Evolutionary conservation across 2,113 vertebrate species (phyloP), one percentile per base, ranked within the genome.

Genomic region (Phainopepla nitens): DNA sequence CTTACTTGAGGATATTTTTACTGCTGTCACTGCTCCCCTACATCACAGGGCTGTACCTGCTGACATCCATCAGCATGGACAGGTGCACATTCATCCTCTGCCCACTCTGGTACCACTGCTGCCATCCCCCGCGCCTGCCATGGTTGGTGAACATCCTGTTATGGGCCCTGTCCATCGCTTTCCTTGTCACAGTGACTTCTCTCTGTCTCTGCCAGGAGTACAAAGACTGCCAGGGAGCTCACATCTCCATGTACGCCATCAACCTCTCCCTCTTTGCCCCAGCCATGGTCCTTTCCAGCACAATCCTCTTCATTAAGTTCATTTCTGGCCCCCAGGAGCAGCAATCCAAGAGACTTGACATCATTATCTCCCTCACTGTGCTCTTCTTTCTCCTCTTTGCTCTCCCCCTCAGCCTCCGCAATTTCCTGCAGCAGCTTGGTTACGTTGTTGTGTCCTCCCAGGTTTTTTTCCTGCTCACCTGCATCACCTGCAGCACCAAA

Each of bases 111-210:
- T 97, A 90, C 51, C 75, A 93, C 75, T 78, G 13, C 17, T 92
- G 4, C 17, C 78, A 54, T 29, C 89, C 96, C 54, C 77, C 45
- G 69, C 13, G 4, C 96, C 97, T 0, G 75, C 65, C 0, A 18
- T 6, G 9, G 28, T 16, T 89, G 56, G 56, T 89, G 66, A 97
- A 96, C 11, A 28, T 54, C 49, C 69, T 97, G 50, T 92, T 97
- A 53, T 98, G 98, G 97, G 20, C 71, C 15, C 69, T 97, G 70
- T 91, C 97, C 3, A 35, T 96, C 14, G 4, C 88, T 49, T 44
- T 97, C 57, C 96, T 96, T 9, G 56, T 84, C 51, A 33, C 66
- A 15, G 95, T 98, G 22, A 84, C 97, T 1, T 96, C 90, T 49
- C 92, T 97, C 77, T 98, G 98, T 16, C 42, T 15, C 13, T 42